Evolutionary conservation across 2,888 invertebrate genomes (phyloP).

Genomic region (Xylota sylvarum): DNA sequence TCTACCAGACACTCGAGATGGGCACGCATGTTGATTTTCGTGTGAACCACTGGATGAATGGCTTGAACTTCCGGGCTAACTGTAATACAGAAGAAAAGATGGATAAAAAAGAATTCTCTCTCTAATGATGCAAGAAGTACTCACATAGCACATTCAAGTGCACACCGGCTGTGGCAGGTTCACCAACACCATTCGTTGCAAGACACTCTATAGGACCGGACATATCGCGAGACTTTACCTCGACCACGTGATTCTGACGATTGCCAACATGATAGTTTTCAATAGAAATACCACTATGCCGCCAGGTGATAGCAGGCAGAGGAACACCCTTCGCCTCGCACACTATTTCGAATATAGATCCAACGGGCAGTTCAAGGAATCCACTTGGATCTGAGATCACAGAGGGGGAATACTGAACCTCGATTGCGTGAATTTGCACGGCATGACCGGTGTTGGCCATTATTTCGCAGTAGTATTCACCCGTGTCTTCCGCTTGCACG

Average conservation of each 20-base stretch:
- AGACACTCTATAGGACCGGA: slow-evolving; percentile 91
- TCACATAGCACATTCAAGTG: slow-evolving; percentile 90
- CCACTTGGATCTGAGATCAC: slow-evolving; percentile 90
- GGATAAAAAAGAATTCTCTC: slow-evolving; percentile 12
- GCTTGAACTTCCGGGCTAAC: slow-evolving; percentile 91
- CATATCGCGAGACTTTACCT: slow-evolving; percentile 86
- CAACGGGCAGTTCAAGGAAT: slow-evolving; percentile 89
- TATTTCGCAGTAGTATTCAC: slow-evolving; percentile 86
- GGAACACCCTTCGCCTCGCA: slow-evolving; percentile 91
- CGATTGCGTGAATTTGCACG: slow-evolving; percentile 90
- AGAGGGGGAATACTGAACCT: slow-evolving; percentile 91
- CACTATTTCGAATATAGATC: slow-evolving; percentile 90
- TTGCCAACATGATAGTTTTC: slow-evolving; percentile 81
- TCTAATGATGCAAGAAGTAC: slow-evolving; percentile 78
- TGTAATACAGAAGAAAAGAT: slow-evolving; percentile 81
- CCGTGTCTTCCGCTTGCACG: slow-evolving; percentile 86
- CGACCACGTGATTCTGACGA: slow-evolving; percentile 82
- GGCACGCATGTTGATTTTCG: slow-evolving; percentile 89
- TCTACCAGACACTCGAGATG: slow-evolving; percentile 89
- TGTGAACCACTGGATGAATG: slow-evolving; percentile 89
- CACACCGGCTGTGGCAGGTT: slow-evolving; percentile 89
- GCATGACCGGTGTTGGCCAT: slow-evolving; percentile 81
- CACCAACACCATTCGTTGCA: slow-evolving; percentile 91
- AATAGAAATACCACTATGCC: slow-evolving; percentile 80
- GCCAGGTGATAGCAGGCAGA: slow-evolving; percentile 90